Evolutionary conservation across 2,113 vertebrate species (phyloP), one percentile per base, ranked within the genome.

Genomic region (Nothoprocta pentlandii): DNA sequence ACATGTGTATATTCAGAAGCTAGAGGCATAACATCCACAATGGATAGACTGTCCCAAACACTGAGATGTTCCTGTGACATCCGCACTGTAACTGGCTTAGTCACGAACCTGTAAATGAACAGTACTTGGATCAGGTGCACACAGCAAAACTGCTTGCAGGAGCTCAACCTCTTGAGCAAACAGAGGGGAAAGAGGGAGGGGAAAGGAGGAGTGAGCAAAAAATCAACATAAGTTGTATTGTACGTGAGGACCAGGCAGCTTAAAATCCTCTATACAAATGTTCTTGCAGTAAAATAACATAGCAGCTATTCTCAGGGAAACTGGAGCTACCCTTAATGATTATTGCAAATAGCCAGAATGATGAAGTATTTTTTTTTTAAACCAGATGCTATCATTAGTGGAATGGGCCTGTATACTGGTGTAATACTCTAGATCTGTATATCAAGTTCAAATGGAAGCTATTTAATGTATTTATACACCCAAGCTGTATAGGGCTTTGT

Each of bases 251-350:
- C 93, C 80, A 88, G 80, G 73, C 78, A 90, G 74, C 80, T 94
- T 92, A 75, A 90, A 92, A 86, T 66, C 80, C 83, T 87, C 86
- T 73, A 62, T 42, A 66, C n/a, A 85, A 89, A 87, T 66, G 68
- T 90, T 81, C 54, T 89, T 90, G 83, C 36, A 84, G 34, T 73
- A 73, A 86, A 94, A 66, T 3, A 2, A 76, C 92, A 90, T 3
- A 46, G 34, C 51, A 83, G 80, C 83, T 93, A 14, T 76, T 90
- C 83, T 84, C 5, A 5, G 59, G 53, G 34, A 84, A 90, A 53
- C 25, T 0, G 1, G 42, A 66, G 44, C 34, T 81, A 44, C 44
- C 49, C 58, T 47, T 62, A 42, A 41, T 54, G 83, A 53, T 67
- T 61, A 12, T 53, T 75, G 47, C 53, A 78, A 67, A 12, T 4